phyloP scores from a whole-genome alignment of 2,113 vertebrate species.

The Nipponia nippon region DNA sequence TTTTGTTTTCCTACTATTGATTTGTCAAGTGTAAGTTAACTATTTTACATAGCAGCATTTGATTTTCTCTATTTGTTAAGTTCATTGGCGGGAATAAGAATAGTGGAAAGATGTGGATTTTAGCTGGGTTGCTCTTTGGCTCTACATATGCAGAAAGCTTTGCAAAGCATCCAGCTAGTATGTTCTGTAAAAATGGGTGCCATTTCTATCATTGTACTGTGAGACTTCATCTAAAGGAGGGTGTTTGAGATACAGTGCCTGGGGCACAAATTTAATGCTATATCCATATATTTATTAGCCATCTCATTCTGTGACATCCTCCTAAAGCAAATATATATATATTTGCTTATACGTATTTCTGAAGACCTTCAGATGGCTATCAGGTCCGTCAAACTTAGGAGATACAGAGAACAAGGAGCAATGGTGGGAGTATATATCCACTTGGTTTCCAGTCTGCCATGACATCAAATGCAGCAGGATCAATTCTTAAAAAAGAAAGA shows the following conservation, averaged over 20 bases:
- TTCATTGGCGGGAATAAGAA: background rate
- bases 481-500: background rate
- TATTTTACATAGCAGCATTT: background rate
- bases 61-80: background rate
- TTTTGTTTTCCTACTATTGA: background rate
- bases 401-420: background rate
- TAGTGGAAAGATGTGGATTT: background rate
- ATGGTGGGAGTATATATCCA: background rate
- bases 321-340: background rate
- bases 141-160: background rate
- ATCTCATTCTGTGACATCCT: background rate
- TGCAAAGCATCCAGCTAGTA: background rate
- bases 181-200: background rate
- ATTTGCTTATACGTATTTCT: background rate
- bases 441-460: background rate
- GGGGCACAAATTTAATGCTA: background rate
- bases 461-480: background rate
- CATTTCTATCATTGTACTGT: background rate
- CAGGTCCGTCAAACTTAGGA: background rate
- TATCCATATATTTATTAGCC: background rate
- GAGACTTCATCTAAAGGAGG: background rate
- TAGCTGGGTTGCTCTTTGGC: background rate
- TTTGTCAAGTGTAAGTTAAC: background rate
- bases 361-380: background rate
- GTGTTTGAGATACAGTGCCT: background rate